A percentile compares a stretch with the other conserved stretches of the same genome.
Conservation (phyloP, 2,113 vertebrate genomes). For the Atherinomorus stipes region DNA sequence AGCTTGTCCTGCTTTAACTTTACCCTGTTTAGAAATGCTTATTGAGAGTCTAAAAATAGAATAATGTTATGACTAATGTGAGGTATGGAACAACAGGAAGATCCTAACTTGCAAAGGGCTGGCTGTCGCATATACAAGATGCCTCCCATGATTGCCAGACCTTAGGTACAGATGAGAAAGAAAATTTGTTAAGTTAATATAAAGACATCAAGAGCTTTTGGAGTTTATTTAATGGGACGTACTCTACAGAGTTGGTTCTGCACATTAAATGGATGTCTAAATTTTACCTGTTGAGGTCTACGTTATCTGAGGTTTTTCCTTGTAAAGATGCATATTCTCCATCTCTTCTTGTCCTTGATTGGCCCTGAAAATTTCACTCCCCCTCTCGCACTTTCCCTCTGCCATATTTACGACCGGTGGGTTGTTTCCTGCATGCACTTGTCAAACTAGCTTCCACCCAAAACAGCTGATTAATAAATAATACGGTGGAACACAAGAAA, state of each 20-base stretch:
- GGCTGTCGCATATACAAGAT: no score
- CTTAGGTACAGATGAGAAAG: neutral
- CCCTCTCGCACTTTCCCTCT: conserved; percentile 13
- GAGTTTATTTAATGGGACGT: neutral
- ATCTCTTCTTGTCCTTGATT: conserved; percentile 22
- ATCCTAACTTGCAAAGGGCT: no score
- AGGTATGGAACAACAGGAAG: no score
- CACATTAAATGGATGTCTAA: conserved; percentile 84
- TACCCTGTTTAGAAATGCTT: neutral
- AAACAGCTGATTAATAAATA: conserved; percentile 98
- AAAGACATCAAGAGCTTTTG: conserved; percentile 22
- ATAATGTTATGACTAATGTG: no score
- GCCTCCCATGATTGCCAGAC: no score
- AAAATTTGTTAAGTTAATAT: neutral
- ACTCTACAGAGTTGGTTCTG: conserved; percentile 71
- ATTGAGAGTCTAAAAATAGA: neutral
- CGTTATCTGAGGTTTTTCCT: conserved; percentile 12
- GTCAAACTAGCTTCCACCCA: conserved; percentile 90
- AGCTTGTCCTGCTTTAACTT: neutral
- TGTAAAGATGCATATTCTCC: conserved; percentile 75
- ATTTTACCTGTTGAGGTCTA: neutral
- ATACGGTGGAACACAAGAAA: conserved; percentile 80
- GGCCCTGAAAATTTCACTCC: conserved; percentile 34
- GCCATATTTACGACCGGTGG: conserved; percentile 43
- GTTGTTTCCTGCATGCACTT: conserved; percentile 65